Evolutionary conservation across 2,888 invertebrate species (phyloP), one percentile per base, ranked within the genome.

Genomic region (Clepsis dumicolana): DNA sequence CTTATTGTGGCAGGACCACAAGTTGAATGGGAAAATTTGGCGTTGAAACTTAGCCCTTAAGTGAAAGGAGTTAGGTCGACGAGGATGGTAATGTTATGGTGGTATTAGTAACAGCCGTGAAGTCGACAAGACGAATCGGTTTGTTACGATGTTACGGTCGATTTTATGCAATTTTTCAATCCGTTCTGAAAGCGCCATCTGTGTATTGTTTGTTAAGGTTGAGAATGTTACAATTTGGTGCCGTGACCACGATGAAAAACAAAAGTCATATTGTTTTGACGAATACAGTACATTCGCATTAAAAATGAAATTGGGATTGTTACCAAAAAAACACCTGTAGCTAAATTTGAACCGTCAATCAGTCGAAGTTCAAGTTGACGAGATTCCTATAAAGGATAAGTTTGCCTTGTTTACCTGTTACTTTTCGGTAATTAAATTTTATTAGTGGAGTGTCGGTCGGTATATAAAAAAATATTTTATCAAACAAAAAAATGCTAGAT

Each of bases 101-200:
- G 21, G 68, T 24, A 12, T 44, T 65, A 25, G 69, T 69, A 75
- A 70, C 66, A 71, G 72, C 74, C 72, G 67, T 75, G 75, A 78
- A 78, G 75, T 64, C 65, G 71, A 65, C 70, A 72, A 72, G 67
- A 70, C 74, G 75, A 83, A 84, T 83, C 75, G 72, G 61, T 85
- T 83, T n/a, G 84, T 75, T 77, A 79, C 77, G 79, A 79, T 71
- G 44, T 74, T 74, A 76, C 74, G 75, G 75, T 70, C 62, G 62
- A 80, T 77, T 83, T 81, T 74, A 77, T 76, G 77, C 76, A 76
- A 71, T 77, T 80, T 18, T 80, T 73, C 70, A 52, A 71, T 72
- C 52, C 16, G 44, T 44, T 68, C 29, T 8, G 29, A 61, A 56
- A 25, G 8, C 8, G 29, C 29, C 59, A 44, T 64, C 57, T 54